Evolutionary conservation across 2,888 invertebrate genomes (phyloP).

Genomic region (Drosophila sordidapex): DNA sequence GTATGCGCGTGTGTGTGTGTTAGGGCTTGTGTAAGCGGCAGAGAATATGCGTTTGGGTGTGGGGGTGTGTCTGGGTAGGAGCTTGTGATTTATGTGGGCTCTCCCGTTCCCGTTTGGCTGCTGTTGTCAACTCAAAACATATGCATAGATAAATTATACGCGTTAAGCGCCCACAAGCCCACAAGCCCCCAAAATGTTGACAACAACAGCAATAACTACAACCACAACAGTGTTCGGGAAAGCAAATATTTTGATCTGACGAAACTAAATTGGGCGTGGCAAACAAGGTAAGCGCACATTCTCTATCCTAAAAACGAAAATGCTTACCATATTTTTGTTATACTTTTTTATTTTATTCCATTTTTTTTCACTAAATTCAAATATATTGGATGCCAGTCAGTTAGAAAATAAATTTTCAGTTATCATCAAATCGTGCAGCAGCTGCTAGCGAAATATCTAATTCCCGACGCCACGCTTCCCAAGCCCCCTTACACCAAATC

Average conservation of each 20-base stretch:
- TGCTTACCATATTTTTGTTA: conserved; percentile 27
- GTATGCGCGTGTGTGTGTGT: neutral
- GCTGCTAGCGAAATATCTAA: conserved; percentile 58
- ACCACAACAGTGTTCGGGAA: conserved; percentile 30
- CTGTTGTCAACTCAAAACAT: conserved; percentile 76
- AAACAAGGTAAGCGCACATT: conserved; percentile 48
- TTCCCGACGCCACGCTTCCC: conserved; percentile 1
- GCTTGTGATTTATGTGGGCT: conserved; percentile 57
- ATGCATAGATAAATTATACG: conserved; percentile 79
- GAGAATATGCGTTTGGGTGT: conserved; percentile 1
- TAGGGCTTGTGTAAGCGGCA: neutral
- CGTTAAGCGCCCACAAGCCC: conserved; percentile 78
- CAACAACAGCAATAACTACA: conserved; percentile 42
- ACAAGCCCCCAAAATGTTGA: conserved; percentile 52
- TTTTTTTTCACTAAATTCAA: conserved; percentile 39
- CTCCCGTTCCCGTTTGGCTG: conserved; percentile 48
- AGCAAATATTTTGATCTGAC: conserved; percentile 76
- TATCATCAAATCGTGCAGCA: conserved; percentile 64
- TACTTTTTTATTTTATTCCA: neutral
- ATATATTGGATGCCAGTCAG: conserved; percentile 75
- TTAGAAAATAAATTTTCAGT: conserved; percentile 77
- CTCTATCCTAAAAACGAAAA: conserved; percentile 23
- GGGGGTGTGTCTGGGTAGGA: conserved; percentile 44
- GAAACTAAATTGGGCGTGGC: conserved; percentile 76
- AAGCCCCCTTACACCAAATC: too few species aligned